Evolutionary conservation across 2,113 vertebrate species (phyloP).

Genomic region (Isichthys henryi): DNA sequence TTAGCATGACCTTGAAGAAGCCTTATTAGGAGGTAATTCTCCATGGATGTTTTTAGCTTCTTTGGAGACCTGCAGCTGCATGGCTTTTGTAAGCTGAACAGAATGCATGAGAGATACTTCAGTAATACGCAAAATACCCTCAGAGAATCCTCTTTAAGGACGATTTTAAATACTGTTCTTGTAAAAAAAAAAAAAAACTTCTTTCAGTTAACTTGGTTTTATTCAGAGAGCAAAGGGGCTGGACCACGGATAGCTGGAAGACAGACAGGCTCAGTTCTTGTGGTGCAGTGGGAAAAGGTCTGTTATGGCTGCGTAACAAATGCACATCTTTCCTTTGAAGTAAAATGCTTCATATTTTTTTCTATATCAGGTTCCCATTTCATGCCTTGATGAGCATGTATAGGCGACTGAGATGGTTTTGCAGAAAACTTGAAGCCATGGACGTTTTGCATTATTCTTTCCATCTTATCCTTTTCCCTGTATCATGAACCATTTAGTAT

Average conservation of each 20-base stretch:
- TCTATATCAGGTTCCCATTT: not conserved
- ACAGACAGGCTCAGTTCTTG: not conserved
- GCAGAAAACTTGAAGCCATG: not conserved
- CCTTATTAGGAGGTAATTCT: not conserved
- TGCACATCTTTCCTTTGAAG: not conserved
- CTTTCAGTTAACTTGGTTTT: not conserved
- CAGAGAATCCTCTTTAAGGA: not conserved
- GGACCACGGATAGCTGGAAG: not conserved
- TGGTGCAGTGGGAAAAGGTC: not conserved
- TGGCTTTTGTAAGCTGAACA: not conserved
- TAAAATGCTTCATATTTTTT: not conserved
- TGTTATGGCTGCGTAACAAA: not conserved
- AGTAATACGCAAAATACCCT: not conserved
- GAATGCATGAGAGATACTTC: not conserved
- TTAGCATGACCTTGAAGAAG: conserved; percentile 1
- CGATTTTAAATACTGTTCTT: not conserved
- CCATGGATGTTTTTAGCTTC: not conserved
- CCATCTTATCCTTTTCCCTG: not conserved
- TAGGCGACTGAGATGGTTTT: not conserved
- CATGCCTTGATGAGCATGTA: not conserved
- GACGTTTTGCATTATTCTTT: not conserved
- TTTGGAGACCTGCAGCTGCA: not conserved
- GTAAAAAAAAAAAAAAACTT: not conserved
- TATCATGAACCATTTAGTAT: not conserved
- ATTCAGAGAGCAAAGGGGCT: not conserved